Conservation (phyloP, 2,113 vertebrate species). For the Corythoichthys intestinalis region DNA sequence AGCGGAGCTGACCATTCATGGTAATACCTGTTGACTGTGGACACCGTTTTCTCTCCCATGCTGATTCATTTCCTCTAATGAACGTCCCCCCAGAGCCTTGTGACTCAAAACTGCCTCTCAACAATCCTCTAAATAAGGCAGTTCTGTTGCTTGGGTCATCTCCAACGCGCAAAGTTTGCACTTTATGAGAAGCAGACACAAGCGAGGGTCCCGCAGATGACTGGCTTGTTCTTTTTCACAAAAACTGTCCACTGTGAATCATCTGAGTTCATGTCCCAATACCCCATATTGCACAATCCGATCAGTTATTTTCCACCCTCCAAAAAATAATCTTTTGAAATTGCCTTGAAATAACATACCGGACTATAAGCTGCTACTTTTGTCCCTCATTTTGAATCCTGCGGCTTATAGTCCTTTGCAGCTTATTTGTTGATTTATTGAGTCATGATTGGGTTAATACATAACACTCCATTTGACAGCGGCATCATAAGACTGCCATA, state of each 20-base stretch:
- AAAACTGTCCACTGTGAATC: not conserved
- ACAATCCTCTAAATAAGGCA: constrained; percentile 2
- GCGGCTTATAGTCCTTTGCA: no score
- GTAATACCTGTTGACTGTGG: constrained; percentile 5
- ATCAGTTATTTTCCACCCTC: not conserved
- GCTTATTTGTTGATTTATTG: no score
- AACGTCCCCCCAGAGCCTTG: not conserved
- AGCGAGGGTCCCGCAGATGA: not conserved
- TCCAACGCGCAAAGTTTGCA: not conserved
- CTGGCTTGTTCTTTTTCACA: not conserved
- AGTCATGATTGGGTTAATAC: no score
- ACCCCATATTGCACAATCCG: not conserved
- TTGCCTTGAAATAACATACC: not conserved
- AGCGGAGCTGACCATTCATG: constrained; percentile 6
- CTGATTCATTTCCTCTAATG: constrained; percentile 7
- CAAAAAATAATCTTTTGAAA: not conserved
- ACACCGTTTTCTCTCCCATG: not conserved
- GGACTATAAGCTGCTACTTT: no score
- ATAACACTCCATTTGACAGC: no score
- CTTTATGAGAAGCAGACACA: not conserved
- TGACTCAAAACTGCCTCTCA: constrained; percentile 4
- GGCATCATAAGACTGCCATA: no score
- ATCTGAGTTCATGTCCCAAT: not conserved
- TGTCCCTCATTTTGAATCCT: no score
- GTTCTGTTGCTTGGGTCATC: not conserved